Conservation (phyloP, 2,888 invertebrate species). For the Celastrina argiolus region DNA sequence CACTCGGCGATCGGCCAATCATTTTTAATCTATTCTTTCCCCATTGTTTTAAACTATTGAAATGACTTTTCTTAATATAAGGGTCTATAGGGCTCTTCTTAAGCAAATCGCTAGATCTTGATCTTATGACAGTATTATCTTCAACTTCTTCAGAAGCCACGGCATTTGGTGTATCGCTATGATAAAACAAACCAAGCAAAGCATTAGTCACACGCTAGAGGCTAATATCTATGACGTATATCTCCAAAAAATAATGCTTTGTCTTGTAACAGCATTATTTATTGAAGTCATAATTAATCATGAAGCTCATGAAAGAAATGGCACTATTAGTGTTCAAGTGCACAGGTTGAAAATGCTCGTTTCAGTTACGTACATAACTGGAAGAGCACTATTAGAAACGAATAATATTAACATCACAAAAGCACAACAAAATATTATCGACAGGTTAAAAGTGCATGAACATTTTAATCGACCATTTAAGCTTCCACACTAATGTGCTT, state of each 20-base stretch:
- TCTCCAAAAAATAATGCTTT: conserved; percentile 59
- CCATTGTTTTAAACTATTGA: conserved; percentile 91
- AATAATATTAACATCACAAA: conserved; percentile 66
- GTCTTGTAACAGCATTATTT: conserved; percentile 66
- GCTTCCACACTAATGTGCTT: conserved; percentile 69
- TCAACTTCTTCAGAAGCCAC: conserved; percentile 74
- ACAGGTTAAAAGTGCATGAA: conserved; percentile 66
- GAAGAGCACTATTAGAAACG: conserved; percentile 69
- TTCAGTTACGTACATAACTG: conserved; percentile 37
- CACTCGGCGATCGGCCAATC: conserved; percentile 81
- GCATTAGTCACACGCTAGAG: conserved; percentile 78
- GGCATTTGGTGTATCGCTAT: conserved; percentile 74
- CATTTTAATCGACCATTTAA: conserved; percentile 56
- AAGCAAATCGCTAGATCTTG: conserved; percentile 87
- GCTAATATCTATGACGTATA: conserved; percentile 57
- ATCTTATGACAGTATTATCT: conserved; percentile 79
- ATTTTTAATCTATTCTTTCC: conserved; percentile 86
- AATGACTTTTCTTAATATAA: conserved; percentile 79
- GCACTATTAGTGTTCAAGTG: conserved; percentile 75
- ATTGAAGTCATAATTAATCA: conserved; percentile 64
- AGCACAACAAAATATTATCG: conserved; percentile 67
- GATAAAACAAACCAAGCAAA: conserved; percentile 78
- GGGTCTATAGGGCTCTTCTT: conserved; percentile 81
- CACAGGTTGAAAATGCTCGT: conserved; percentile 62
- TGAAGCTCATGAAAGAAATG: conserved; percentile 71